These are phyloP conservation scores for Megalops atlanticus DNA, from an alignment of 2,113 vertebrate species.

Conservation along the genomic window DNA sequence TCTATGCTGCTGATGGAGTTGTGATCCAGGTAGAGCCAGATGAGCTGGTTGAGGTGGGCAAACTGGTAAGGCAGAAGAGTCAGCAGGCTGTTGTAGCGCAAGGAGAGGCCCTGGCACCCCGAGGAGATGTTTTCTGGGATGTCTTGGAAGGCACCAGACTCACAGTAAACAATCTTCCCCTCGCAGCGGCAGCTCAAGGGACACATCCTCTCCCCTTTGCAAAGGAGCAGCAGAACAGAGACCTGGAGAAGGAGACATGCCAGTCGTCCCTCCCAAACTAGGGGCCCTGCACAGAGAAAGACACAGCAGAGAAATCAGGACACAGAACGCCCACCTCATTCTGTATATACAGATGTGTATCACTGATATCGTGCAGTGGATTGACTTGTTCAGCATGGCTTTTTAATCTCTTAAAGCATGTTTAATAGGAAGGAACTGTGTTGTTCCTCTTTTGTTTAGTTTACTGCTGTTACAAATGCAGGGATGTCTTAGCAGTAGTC, in stretches of 20 bases:
- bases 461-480: constrained; percentile 15
- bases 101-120: constrained; percentile 90
- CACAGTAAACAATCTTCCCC: constrained; percentile 95
- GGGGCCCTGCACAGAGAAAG: constrained; percentile 62
- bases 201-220: constrained; percentile 84
- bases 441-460: too few species aligned
- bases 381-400: not conserved
- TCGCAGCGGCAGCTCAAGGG: constrained; percentile 91
- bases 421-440: not conserved
- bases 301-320: constrained; percentile 26
- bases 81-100: constrained; percentile 92
- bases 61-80: constrained; percentile 89
- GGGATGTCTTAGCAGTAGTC: not conserved
- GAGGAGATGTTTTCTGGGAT: constrained; percentile 89
- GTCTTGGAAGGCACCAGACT: constrained; percentile 87
- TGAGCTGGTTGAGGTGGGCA: constrained; percentile 90
- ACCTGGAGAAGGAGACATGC: constrained; percentile 79
- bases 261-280: constrained; percentile 66
- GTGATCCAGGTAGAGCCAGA: constrained; percentile 97
- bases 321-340: not conserved
- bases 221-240: constrained; percentile 73
- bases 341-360: not conserved
- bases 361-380: not conserved
- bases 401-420: constrained; percentile 5
- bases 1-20: constrained; percentile 86